Conservation (phyloP, 1,140 invertebrate genomes). For the Pseudomyrmex pallidus region DNA sequence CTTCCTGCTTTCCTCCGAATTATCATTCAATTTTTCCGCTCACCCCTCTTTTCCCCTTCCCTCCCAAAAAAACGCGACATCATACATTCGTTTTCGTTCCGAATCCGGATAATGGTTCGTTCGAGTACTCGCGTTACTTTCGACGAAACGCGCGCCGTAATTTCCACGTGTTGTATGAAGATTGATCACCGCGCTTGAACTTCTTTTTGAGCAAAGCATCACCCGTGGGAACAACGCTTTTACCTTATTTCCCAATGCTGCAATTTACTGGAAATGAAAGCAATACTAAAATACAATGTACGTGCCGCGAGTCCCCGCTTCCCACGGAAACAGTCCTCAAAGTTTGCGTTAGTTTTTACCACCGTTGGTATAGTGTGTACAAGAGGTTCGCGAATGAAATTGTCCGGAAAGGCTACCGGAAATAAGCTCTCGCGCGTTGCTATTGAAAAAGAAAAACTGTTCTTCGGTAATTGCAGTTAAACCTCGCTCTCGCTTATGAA, state of each 20-base stretch:
- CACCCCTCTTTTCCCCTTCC: too few relatives aligned
- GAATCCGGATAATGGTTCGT: constrained; percentile 19
- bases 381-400: constrained; percentile 12
- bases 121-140: constrained; percentile 43
- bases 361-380: neutral
- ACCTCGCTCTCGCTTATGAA: neutral
- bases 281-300: constrained; percentile 38
- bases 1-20: constrained; percentile 26
- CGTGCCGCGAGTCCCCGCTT: constrained; percentile 21
- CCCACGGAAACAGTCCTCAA: constrained; percentile 18
- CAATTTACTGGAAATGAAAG: constrained; percentile 56
- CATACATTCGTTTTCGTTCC: constrained; percentile 29
- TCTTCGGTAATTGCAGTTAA: constrained; percentile 8
- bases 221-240: constrained; percentile 49
- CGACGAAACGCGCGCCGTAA: constrained; percentile 12
- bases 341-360: constrained; percentile 51
- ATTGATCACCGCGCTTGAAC: constrained; percentile 46
- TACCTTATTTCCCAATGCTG: constrained; percentile 60
- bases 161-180: constrained; percentile 33
- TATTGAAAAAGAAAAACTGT: constrained; percentile 1
- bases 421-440: constrained; percentile 11
- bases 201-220: constrained; percentile 49
- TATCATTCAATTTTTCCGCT: constrained; percentile 63
- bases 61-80: neutral
- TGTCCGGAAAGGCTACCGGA: constrained; percentile 1